Evolutionary conservation across 1,140 invertebrate species (phyloP), one percentile per base, ranked within the genome.

Genomic region (Ceratosolen fusciceps): DNA sequence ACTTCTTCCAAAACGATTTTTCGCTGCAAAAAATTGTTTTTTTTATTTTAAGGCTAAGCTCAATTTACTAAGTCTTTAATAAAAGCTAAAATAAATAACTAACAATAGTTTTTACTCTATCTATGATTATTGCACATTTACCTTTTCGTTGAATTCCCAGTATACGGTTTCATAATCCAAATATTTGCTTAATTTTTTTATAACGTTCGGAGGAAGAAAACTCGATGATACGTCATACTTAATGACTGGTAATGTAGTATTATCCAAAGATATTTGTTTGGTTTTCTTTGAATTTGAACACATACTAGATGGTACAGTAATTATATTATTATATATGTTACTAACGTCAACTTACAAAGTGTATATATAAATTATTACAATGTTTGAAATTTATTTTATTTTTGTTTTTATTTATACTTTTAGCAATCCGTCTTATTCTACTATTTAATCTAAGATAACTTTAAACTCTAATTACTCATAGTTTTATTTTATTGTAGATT

Each of bases 1-100:
- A 93, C 93, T 86, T 95, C 94, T 86, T 93, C 90, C n/a, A 94
- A 85, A 0, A 93, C 93, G 74, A 92, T 91, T 65, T 91, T 90
- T 81, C 92, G 90, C 91, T 92, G 77, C 80, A 67, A 52, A 14
- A 12, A 43, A 43, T n/a, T n/a, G n/a, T n/a, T n/a, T n/a, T n/a
- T n/a, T n/a, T n/a, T n/a, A n/a, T n/a, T n/a, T n/a, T n/a, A n/a
- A n/a, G n/a, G n/a, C n/a, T n/a, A n/a, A n/a, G n/a, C n/a, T n/a
- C n/a, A n/a, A n/a, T n/a, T n/a, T n/a, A n/a, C n/a, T n/a, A n/a
- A n/a, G n/a, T n/a, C n/a, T n/a, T n/a, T n/a, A n/a, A n/a, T n/a
- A n/a, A n/a, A n/a, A n/a, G n/a, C n/a, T n/a, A n/a, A n/a, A n/a
- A n/a, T n/a, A n/a, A n/a, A n/a, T n/a, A n/a, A n/a, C n/a, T n/a